Evolutionary conservation across 2,797 vertebrate species (phyloP).

Genomic region (Artibeus lituratus): DNA sequence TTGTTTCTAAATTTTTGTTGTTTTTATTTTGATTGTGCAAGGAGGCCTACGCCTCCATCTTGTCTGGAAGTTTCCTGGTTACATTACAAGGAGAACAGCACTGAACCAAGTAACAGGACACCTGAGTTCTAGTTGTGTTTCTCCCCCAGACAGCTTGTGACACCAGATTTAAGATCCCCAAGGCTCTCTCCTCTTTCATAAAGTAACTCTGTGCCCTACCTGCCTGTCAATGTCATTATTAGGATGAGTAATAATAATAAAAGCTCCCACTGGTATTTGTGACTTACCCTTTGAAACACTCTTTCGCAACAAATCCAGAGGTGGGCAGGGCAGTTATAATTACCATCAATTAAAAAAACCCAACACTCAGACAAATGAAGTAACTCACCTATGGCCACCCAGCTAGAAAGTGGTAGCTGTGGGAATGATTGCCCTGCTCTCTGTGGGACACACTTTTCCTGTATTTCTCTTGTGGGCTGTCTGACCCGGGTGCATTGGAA

Average conservation of each 20-base stretch:
- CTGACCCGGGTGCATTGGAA: not conserved
- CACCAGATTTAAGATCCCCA: not conserved
- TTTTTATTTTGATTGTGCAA: too few relatives aligned
- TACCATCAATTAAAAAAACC: conserved; percentile 37
- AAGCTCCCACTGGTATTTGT: not conserved
- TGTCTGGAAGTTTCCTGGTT: not conserved
- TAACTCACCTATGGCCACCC: not conserved
- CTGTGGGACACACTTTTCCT: not conserved
- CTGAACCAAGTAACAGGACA: not conserved
- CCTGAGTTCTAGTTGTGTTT: too few relatives aligned
- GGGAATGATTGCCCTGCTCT: not conserved
- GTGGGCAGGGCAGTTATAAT: not conserved
- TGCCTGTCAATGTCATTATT: not conserved
- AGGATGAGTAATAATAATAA: not conserved
- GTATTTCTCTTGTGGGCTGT: not conserved
- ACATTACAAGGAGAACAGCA: not conserved
- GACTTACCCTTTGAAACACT: not conserved
- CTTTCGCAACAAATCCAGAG: not conserved
- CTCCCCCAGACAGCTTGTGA: not conserved
- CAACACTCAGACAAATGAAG: conserved; percentile 10
- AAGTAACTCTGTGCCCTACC: not conserved
- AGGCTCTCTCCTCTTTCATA: conserved; percentile 12
- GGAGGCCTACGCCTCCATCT: too few relatives aligned
- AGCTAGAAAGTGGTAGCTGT: not conserved
- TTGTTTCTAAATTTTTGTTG: too few relatives aligned